Percentiles rank a stretch among this genome's conserved stretches.
Conservation (phyloP, 2,113 vertebrate species). For the Python bivittatus region DNA sequence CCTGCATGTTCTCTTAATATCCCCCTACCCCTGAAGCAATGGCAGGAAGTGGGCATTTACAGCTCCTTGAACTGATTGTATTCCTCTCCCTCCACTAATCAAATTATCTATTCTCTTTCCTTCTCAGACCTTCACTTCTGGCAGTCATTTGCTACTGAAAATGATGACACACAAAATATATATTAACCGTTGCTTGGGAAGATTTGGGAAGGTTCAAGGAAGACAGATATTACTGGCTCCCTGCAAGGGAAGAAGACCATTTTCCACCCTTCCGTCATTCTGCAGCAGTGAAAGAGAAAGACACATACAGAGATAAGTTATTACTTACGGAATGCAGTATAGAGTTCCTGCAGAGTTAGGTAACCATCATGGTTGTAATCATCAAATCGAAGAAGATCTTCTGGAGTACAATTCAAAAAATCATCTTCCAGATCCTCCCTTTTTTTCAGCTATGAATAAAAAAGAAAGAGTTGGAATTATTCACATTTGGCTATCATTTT, state of each 20-base stretch:
- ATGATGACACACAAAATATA: not conserved
- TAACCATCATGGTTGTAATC: conserved; percentile 88
- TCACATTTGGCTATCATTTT: not conserved
- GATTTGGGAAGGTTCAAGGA: not conserved
- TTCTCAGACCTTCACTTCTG: not conserved
- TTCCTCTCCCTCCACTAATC: not conserved
- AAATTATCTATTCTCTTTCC: not conserved
- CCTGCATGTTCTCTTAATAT: not conserved
- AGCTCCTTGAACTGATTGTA: not conserved
- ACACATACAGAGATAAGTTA: not conserved
- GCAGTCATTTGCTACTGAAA: not conserved
- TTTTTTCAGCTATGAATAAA: conserved; percentile 76
- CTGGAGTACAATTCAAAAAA: conserved; percentile 81
- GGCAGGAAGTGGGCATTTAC: not conserved
- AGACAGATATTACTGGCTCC: not conserved
- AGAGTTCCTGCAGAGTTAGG: conserved; percentile 89
- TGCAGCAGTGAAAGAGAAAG: not conserved
- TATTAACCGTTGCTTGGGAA: not conserved
- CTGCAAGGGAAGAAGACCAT: not conserved
- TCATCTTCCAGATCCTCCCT: conserved; percentile 78
- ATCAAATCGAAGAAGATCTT: conserved; percentile 90
- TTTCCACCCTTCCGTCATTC: not conserved
- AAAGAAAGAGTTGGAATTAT: not conserved
- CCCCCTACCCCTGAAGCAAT: not conserved
- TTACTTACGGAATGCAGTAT: conserved; percentile 93